Evolutionary conservation across 2,888 invertebrate genomes (phyloP).

Genomic region (Eudemis profundana): DNA sequence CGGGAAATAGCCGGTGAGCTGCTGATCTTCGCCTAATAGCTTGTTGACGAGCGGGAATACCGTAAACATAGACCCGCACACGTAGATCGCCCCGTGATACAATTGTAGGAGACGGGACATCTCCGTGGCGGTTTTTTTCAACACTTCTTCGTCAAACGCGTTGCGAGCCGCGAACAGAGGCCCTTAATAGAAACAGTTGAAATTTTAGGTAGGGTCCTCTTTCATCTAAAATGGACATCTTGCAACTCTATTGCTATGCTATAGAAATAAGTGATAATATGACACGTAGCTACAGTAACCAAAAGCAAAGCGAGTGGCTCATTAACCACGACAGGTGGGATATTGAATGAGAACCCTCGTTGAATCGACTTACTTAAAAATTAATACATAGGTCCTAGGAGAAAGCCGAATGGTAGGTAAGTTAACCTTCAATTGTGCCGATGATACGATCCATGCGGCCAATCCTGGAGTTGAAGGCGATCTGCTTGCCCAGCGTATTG

Average conservation of each 20-base stretch:
- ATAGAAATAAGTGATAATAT: too few species aligned
- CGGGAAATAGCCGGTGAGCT: constrained; percentile 71
- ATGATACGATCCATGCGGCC: constrained; percentile 65
- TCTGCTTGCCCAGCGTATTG: constrained; percentile 67
- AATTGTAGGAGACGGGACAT: constrained; percentile 64
- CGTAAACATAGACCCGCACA: constrained; percentile 60
- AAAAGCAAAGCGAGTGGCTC: too few species aligned
- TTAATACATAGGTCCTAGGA: too few species aligned
- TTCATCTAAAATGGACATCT: too few species aligned
- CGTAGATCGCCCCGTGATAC: constrained; percentile 57
- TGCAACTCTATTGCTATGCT: too few species aligned
- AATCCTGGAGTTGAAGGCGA: constrained; percentile 64
- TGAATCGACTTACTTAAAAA: too few species aligned
- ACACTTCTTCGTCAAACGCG: constrained; percentile 56
- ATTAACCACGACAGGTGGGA: too few species aligned
- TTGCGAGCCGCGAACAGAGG: constrained; percentile 60
- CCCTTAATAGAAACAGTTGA: constrained; percentile 52
- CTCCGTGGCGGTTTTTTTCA: constrained; percentile 58
- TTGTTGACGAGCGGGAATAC: constrained; percentile 66
- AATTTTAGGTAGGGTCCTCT: too few species aligned
- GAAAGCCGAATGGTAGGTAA: too few species aligned
- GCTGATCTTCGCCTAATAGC: constrained; percentile 58
- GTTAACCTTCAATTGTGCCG: constrained; percentile 61
- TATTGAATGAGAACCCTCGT: too few species aligned
- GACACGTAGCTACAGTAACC: too few species aligned